Evolutionary conservation across 2,113 vertebrate genomes (phyloP).

Genomic region (Albula goreensis): DNA sequence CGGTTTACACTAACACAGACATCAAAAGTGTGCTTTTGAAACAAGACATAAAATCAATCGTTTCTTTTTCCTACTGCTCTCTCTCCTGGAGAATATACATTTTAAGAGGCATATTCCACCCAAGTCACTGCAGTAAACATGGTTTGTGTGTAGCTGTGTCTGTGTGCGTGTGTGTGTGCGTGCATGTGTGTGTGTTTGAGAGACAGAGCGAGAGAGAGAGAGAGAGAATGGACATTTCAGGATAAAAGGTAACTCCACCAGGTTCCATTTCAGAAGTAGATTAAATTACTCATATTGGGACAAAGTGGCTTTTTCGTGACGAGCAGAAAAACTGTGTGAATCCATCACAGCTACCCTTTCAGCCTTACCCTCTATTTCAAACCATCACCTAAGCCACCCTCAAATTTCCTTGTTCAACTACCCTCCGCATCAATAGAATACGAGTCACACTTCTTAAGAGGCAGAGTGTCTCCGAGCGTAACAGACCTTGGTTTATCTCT

Average conservation of each 20-base stretch:
- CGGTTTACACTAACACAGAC: constrained; percentile 24
- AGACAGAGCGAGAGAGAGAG: not conserved
- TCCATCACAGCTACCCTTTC: not conserved
- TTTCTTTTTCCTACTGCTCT: not conserved
- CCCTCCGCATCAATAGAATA: not conserved
- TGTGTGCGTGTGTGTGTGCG: not conserved
- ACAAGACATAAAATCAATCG: not conserved
- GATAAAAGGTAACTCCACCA: not conserved
- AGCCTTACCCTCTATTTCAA: not conserved
- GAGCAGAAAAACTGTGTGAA: not conserved
- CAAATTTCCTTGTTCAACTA: not conserved
- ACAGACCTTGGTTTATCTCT: not conserved
- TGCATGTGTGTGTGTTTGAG: not conserved
- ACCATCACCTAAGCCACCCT: not conserved
- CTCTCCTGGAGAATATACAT: constrained; percentile 50
- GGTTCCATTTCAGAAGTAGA: not conserved
- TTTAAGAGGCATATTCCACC: constrained; percentile 62
- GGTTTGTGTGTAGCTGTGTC: constrained; percentile 17
- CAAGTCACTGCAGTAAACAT: constrained; percentile 64
- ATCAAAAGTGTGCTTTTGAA: not conserved
- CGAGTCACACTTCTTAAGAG: not conserved
- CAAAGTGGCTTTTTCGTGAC: not conserved
- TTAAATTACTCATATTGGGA: not conserved
- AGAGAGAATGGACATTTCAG: not conserved
- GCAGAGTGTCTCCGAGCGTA: not conserved